These are phyloP conservation scores for Chrysochloris asiatica DNA, from an alignment of 2,113 vertebrate genomes.

Conservation along the genomic window DNA sequence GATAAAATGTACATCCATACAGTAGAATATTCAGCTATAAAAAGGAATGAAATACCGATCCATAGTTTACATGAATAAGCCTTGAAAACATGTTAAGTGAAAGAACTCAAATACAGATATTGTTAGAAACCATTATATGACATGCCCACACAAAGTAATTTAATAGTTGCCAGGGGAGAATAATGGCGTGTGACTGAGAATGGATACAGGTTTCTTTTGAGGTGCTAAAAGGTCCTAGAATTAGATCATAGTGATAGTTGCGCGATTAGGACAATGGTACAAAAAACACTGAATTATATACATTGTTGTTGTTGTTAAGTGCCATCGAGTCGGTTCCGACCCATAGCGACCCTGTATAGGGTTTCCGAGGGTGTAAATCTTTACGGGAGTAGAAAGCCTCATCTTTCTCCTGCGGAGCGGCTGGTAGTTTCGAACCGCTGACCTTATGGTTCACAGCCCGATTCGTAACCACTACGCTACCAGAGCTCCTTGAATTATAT, in stretches of 20 bases:
- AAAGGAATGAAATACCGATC: background rate
- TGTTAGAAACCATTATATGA: background rate
- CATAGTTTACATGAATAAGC: background rate
- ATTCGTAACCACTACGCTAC: too few species aligned
- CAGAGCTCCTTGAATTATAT: background rate
- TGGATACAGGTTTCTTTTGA: background rate
- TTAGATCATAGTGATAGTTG: background rate
- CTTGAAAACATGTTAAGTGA: background rate
- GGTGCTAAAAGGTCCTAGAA: background rate
- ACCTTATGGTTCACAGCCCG: too few species aligned
- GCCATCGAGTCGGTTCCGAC: too few species aligned
- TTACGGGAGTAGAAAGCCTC: too few species aligned
- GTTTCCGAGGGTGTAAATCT: too few species aligned
- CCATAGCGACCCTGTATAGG: too few species aligned
- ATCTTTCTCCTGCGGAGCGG: too few species aligned
- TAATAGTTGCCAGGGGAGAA: background rate
- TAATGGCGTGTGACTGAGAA: background rate
- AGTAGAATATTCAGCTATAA: background rate
- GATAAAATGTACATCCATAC: background rate
- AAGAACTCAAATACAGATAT: background rate
- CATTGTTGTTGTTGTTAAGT: too few species aligned
- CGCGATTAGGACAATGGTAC: background rate
- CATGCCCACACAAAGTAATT: background rate
- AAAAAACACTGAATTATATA: constrained; percentile 10
- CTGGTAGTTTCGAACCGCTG: too few species aligned